Conservation (phyloP, 2,797 vertebrate genomes). For the Channallabes apus region DNA sequence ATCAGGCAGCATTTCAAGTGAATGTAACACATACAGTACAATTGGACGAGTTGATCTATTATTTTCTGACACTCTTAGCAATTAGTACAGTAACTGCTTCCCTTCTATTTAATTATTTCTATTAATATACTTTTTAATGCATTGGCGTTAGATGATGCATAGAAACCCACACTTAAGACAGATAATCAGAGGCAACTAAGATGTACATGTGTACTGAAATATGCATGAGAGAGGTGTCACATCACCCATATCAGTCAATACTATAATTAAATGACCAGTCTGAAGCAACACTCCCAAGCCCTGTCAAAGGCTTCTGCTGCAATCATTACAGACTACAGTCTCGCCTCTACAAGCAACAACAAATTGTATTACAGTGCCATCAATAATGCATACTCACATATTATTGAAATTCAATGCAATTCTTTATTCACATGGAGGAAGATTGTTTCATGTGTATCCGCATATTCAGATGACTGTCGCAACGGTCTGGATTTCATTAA, state of each 20-base stretch:
- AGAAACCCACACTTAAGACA: slow-evolving; percentile 31
- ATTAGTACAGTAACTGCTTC: not conserved
- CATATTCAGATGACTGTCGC: slow-evolving; percentile 7
- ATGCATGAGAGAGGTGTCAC: slow-evolving; percentile 31
- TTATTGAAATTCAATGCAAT: slow-evolving; percentile 57
- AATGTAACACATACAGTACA: not conserved
- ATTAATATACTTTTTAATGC: not conserved
- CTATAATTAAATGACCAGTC: slow-evolving; percentile 58
- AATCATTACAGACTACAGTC: slow-evolving; percentile 53
- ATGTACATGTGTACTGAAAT: slow-evolving; percentile 43
- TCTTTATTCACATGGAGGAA: slow-evolving; percentile 44
- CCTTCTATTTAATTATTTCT: not conserved
- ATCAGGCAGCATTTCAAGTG: not conserved
- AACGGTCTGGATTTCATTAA: not conserved
- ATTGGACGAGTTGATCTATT: not conserved
- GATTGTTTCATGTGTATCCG: slow-evolving; percentile 29
- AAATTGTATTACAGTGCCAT: slow-evolving; percentile 56
- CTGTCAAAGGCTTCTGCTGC: slow-evolving; percentile 36
- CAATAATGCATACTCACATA: slow-evolving; percentile 59
- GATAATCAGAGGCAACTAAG: slow-evolving; percentile 44
- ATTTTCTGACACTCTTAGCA: not conserved
- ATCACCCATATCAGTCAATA: slow-evolving; percentile 58
- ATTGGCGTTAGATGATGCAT: no score
- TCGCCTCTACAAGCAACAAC: slow-evolving; percentile 46
- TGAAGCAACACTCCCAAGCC: slow-evolving; percentile 37